phyloP scores from a whole-genome alignment of 1,140 invertebrate genomes.

The Cryptotermes secundus region DNA sequence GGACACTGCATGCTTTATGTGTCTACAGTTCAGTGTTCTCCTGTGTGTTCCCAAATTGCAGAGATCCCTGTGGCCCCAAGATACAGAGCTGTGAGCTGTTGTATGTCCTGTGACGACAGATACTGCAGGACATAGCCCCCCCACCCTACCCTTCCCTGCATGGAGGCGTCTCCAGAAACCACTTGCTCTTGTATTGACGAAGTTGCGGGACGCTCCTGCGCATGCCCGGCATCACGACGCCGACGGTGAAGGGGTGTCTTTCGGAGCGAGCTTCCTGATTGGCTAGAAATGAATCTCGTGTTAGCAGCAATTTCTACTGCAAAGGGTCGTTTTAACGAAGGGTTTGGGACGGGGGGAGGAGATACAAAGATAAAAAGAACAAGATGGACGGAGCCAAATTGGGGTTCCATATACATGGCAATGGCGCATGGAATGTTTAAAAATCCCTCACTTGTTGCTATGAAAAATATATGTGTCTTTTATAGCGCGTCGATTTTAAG shows the following conservation, averaged over 20 bases:
- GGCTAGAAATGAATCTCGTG: slow-evolving; percentile 8
- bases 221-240: background rate
- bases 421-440: slow-evolving; percentile 1
- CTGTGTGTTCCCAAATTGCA: background rate
- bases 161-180: background rate
- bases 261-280: background rate
- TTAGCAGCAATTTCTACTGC: slow-evolving; percentile 11
- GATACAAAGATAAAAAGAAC: background rate
- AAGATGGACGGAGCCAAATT: slow-evolving; percentile 7
- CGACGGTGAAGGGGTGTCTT: background rate
- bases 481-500: background rate
- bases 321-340: background rate
- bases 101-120: background rate
- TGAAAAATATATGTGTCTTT: background rate
- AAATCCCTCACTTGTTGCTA: background rate
- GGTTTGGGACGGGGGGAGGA: background rate
- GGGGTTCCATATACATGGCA: background rate
- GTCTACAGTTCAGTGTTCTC: background rate
- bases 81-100: background rate
- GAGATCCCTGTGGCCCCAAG: background rate
- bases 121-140: background rate
- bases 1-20: background rate
- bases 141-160: too few species aligned
- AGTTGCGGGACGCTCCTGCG: background rate
- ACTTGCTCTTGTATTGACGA: background rate